Base-by-base conservation (phyloP, 2,888 invertebrate species). In the Cremastobaeus sp. region DNA sequence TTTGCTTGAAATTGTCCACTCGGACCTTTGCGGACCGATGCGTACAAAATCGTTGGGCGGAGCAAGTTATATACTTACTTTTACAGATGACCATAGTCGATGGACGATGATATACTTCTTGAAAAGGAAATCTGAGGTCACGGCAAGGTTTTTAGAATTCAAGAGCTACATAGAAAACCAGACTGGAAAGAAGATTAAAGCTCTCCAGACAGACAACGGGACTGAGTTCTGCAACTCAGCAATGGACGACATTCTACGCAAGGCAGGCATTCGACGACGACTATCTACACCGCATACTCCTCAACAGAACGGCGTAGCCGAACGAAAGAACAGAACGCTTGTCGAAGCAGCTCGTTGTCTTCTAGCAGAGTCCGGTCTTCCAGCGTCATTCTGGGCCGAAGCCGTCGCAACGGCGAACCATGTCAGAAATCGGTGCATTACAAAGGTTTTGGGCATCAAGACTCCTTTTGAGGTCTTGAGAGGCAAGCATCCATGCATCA, bases 261-360 rank as follows among this genome's bases (percentile, higher is more conserved):
- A 14, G 1, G 11, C 35, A 3, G 35, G 35, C 2, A 35, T 35
- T 14, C 35, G 35, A 14, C 35, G 35, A 12, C 35, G 35, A 12
- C 8, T 35, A 8, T 25, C 25, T 8, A 8, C 25, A 5, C 25
- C 25, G 8, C 8, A 25, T 25, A 25, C 25, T 8, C 25, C 25
- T 5, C 25, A 25, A 25, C 25, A 5, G 25, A 25, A 25, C 25
- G 25, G 25, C 25, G 8, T 25, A 3, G 25, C 25, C 3, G 25
- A 25, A 25, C 25, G 25, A 6, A 74, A 77, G 18, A 83, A 83
- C 8, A 21, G 75, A 0, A 68, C 72, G n/a, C 18, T 72, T 5
- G 41, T 68, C 4, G 75, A 83, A 32, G 62, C 34, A 37, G 77
- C 62, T 6, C 25, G 74, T 9, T 73, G 73, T 11, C 39, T 71